These are phyloP conservation scores for Isaurus tuberculatus DNA, from an alignment of 92 coral and sea anemone species.

Conservation along the genomic window DNA sequence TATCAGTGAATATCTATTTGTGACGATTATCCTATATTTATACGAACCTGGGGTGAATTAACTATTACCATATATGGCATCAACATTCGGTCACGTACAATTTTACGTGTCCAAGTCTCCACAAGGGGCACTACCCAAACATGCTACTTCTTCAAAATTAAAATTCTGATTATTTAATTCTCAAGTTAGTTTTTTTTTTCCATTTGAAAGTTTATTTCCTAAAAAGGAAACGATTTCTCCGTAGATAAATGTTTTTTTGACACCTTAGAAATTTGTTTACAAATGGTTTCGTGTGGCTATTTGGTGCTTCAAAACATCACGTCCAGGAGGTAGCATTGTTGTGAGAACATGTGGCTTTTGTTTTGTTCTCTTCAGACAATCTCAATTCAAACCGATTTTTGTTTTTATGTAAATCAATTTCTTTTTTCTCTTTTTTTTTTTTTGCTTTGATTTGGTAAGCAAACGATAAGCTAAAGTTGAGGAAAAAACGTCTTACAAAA, in stretches of 20 bases:
- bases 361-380: not conserved
- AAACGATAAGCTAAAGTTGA: not conserved
- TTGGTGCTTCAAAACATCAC: constrained; percentile 30
- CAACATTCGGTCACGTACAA: constrained; percentile 9
- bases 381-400: not conserved
- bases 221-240: not conserved
- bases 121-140: not conserved
- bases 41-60: not conserved
- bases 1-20: not conserved
- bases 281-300: not conserved
- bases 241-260: not conserved
- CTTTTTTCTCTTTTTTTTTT: not conserved
- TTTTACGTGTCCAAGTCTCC: not conserved
- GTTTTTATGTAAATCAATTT: not conserved
- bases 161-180: not conserved
- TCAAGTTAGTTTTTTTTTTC: not conserved
- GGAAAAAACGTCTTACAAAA: not conserved
- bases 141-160: too few species aligned
- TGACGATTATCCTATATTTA: not conserved
- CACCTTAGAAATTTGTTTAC: not conserved
- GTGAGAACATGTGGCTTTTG: not conserved
- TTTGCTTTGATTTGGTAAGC: not conserved
- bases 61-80: not conserved
- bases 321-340: not conserved
- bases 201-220: not conserved